phyloP scores from a whole-genome alignment of 2,888 invertebrate genomes.

The Ditula angustiorana region DNA sequence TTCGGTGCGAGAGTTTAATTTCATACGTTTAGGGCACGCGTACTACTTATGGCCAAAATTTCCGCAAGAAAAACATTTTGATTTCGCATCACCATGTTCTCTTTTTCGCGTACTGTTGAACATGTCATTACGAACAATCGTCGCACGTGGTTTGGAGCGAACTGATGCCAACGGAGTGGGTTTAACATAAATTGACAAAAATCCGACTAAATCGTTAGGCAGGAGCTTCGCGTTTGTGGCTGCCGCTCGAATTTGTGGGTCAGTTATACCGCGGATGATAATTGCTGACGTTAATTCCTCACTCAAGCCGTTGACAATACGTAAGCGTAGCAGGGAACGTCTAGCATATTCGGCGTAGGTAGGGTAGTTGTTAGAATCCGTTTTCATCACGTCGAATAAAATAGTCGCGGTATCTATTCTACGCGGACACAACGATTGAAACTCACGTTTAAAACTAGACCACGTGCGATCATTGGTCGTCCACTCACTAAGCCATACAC shows the following conservation, averaged over 20 bases:
- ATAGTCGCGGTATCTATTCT: background rate
- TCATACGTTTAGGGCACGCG: background rate
- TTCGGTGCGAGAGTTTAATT: background rate
- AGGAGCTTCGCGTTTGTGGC: no score
- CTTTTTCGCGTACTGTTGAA: background rate
- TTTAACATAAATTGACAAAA: no score
- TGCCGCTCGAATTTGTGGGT: no score
- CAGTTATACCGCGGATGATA: background rate
- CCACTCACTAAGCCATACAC: background rate
- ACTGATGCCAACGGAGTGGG: no score
- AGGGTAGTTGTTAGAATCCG: background rate
- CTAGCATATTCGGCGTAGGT: background rate
- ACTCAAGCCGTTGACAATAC: background rate
- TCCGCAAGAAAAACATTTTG: background rate
- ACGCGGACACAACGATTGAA: background rate
- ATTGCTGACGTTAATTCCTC: background rate
- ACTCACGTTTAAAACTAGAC: background rate
- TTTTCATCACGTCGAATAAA: background rate
- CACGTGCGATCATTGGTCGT: background rate
- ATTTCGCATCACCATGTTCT: background rate
- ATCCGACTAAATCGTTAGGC: no score
- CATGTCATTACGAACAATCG: background rate
- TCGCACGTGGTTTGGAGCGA: background rate
- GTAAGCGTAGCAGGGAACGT: conserved; percentile 6
- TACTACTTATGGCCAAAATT: background rate